phyloP scores from a whole-genome alignment of 2,113 vertebrate genomes.

The Noturus placidus region DNA sequence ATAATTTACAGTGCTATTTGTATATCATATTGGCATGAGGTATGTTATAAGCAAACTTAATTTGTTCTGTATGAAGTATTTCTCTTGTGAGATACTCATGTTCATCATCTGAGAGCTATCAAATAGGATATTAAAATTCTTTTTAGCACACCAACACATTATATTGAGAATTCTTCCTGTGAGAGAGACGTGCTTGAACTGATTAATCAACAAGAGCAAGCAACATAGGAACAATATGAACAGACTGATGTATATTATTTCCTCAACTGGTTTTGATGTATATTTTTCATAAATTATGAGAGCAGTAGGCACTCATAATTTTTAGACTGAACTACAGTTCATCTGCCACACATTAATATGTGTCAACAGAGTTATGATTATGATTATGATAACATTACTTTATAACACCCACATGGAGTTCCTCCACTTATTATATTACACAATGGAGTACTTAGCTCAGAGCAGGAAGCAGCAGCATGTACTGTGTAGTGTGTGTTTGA shows the following conservation, averaged over 20 bases:
- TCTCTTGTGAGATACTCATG: background rate
- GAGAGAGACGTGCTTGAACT: background rate
- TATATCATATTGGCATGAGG: background rate
- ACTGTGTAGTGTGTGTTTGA: background rate
- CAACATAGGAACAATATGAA: background rate
- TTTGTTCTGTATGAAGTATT: conserved; percentile 12
- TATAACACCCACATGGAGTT: background rate
- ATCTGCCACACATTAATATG: background rate
- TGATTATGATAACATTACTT: background rate
- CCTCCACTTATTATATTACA: conserved; percentile 3
- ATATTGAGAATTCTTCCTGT: background rate
- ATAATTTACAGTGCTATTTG: background rate
- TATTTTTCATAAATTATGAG: background rate
- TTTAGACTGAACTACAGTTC: background rate
- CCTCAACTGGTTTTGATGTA: background rate
- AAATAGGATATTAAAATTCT: background rate
- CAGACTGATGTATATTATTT: background rate
- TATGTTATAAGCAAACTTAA: background rate
- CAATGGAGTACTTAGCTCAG: conserved; percentile 17
- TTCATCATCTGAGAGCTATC: background rate
- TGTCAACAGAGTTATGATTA: too few species aligned
- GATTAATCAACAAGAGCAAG: background rate
- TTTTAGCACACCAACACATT: conserved; percentile 10
- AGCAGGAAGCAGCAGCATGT: background rate
- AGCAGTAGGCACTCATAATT: background rate